Evolutionary conservation across 2,888 invertebrate genomes (phyloP), one percentile per base, ranked within the genome.

Genomic region (Tipula helvola): DNA sequence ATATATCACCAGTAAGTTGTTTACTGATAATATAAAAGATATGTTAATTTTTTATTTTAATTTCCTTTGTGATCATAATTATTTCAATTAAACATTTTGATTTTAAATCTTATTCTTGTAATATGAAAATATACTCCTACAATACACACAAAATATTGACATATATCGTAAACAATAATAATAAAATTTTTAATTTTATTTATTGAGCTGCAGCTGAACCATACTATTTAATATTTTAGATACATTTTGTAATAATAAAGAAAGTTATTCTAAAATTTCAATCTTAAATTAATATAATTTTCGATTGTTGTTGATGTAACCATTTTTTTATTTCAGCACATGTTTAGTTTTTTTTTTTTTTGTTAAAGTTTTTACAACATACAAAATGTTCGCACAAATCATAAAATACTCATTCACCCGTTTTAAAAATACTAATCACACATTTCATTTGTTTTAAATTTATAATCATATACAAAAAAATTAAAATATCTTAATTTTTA

Each of bases 241-340:
- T 18, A 57, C 16, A 28, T 71, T 71, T 28, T 28, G 18, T 71
- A 71, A 71, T 71, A 52, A 71, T 71, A 71, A 71, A 28, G 28
- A 28, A 71, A 71, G 28, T 10, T 71, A 28, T 71, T 28, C 71
- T 71, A 2, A 71, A 71, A 10, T 71, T 18, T 71, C 71, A 71
- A 71, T 71, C 71, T 71, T 71, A 71, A 71, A 71, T 71, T 71
- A 71, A 71, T 71, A 71, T 71, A 71, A 71, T 71, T 71, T 71
- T 71, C 28, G 71, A 71, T 71, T 71, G 28, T 57, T 57, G 47
- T 12, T 52, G 28, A 71, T 28, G 8, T 28, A 71, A 71, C 12
- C 71, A 71, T 71, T 57, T 57, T 57, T 16, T 57, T 28, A 28
- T 71, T 28, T 71, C 28, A 71, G 28, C 71, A 71, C 71, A 28